Evolutionary conservation across 2,113 vertebrate genomes (phyloP).

Genomic region (Lathamus discolor): DNA sequence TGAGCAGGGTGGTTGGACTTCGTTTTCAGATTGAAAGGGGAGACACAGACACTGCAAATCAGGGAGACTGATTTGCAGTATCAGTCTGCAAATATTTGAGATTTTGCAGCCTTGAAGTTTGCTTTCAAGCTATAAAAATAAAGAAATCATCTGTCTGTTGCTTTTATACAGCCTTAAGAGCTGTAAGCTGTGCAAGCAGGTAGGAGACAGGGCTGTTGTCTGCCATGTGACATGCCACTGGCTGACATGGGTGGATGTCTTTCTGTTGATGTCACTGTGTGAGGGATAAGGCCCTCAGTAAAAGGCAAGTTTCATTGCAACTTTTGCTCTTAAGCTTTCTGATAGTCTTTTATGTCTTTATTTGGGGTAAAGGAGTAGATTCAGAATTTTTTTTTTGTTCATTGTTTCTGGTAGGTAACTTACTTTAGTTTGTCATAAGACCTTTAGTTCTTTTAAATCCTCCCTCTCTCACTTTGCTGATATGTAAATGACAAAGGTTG

Average conservation of each 20-base stretch:
- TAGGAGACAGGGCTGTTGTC: neutral
- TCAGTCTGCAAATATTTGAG: conserved; percentile 30
- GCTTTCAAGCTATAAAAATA: conserved; percentile 13
- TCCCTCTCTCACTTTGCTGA: neutral
- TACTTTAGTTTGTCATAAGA: neutral
- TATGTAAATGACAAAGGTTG: neutral
- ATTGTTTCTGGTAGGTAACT: neutral
- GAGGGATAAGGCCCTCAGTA: neutral
- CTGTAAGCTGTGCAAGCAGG: conserved; percentile 21
- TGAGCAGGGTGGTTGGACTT: neutral
- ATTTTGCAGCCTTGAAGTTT: neutral
- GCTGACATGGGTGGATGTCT: neutral
- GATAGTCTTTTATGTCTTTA: neutral
- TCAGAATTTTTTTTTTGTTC: neutral
- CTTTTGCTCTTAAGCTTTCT: neutral
- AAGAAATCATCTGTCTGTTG: neutral
- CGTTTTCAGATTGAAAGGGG: neutral
- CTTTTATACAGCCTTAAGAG: conserved; percentile 2
- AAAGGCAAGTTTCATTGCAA: neutral
- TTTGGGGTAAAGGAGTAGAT: neutral
- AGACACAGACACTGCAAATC: too few relatives aligned
- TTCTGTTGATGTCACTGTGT: neutral
- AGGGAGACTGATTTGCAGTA: too few relatives aligned
- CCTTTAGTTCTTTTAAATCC: neutral
- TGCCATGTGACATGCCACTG: neutral